These are phyloP conservation scores for Panthera leo DNA, from an alignment of 2,113 vertebrate species.

Conservation along the genomic window DNA sequence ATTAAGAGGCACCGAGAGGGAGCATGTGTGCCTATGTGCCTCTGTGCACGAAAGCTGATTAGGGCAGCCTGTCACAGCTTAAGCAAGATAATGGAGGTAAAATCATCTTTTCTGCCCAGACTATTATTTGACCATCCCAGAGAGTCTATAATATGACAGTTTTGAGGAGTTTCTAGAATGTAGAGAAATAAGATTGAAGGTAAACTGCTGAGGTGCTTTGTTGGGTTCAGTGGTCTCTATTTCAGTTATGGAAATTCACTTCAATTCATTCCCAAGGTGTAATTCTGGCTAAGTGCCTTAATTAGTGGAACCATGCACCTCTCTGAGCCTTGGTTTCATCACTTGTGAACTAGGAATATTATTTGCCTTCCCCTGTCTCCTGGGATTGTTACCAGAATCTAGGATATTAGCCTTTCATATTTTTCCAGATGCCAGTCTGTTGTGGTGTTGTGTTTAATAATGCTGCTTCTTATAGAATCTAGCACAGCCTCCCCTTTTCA, in stretches of 20 bases:
- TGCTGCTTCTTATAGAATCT: not conserved
- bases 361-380: not conserved
- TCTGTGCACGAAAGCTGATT: conserved; percentile 38
- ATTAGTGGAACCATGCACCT: not conserved
- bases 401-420: not conserved
- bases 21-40: conserved; percentile 2
- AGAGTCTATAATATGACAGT: not conserved
- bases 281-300: conserved; percentile 4
- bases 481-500: not conserved
- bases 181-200: conserved; percentile 14
- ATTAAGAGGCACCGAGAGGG: conserved; percentile 53
- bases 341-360: not conserved
- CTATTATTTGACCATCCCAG: conserved; percentile 16
- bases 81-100: not conserved
- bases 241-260: not conserved
- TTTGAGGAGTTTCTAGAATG: conserved; percentile 14
- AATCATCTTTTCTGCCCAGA: not conserved
- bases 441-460: not conserved
- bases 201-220: not conserved
- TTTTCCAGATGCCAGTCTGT: not conserved
- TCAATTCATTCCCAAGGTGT: conserved; percentile 8
- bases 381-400: not conserved
- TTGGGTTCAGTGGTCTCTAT: not conserved
- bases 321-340: conserved; percentile 1
- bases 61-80: conserved; percentile 54